These are phyloP conservation scores for Agrochola lychnidis DNA, from an alignment of 2,888 invertebrate species.

Conservation along the genomic window DNA sequence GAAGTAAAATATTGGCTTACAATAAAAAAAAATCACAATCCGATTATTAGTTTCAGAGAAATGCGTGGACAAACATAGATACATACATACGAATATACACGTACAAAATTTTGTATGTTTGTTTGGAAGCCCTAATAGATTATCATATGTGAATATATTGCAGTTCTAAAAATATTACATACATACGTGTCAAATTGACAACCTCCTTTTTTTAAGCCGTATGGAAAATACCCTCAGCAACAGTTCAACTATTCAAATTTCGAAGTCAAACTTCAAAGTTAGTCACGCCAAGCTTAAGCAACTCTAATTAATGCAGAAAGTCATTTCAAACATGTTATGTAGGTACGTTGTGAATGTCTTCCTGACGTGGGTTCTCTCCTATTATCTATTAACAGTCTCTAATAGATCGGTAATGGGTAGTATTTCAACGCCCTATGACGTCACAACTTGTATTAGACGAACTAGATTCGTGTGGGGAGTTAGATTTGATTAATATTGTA, in stretches of 20 bases:
- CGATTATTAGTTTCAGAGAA: too few relatives aligned
- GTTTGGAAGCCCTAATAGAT: too few relatives aligned
- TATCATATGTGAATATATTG: too few relatives aligned
- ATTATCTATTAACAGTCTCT: conserved; percentile 60
- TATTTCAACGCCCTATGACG: conserved; percentile 34
- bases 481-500: conserved; percentile 49
- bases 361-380: conserved; percentile 38
- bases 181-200: too few relatives aligned
- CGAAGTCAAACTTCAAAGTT: conserved; percentile 9
- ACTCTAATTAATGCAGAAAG: conserved; percentile 53
- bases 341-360: conserved; percentile 34
- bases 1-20: too few relatives aligned
- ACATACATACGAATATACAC: too few relatives aligned
- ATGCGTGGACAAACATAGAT: too few relatives aligned
- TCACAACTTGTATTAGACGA: conserved; percentile 15
- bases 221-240: too few relatives aligned
- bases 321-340: conserved; percentile 48
- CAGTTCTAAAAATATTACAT: too few relatives aligned
- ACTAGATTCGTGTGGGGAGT: conserved; percentile 4
- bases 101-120: too few relatives aligned
- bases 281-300: conserved; percentile 21
- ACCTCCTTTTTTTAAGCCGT: too few relatives aligned
- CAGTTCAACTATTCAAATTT: conserved; percentile 18
- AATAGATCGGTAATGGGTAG: conserved; percentile 65
- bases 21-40: too few relatives aligned